Evolutionary conservation across 2,113 vertebrate species (phyloP).

Genomic region (Edolisoma coerulescens): DNA sequence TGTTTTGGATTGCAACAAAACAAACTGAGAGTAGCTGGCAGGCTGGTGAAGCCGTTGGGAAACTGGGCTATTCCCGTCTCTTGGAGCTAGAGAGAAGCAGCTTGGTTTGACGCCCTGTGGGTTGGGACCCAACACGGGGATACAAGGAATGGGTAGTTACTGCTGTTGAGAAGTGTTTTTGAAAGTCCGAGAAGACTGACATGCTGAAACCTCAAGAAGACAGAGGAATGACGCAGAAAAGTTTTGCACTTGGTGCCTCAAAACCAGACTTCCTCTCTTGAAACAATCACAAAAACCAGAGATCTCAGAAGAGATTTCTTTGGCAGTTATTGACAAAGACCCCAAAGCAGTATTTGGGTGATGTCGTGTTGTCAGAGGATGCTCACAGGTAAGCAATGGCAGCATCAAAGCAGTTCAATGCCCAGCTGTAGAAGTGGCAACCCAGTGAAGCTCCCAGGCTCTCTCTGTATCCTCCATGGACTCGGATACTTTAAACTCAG

Average conservation of each 20-base stretch:
- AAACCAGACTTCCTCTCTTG: neutral
- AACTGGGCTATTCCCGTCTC: conserved; percentile 33
- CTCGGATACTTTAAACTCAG: neutral
- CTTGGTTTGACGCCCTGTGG: neutral
- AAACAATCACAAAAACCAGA: neutral
- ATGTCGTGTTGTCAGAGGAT: neutral
- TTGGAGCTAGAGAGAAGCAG: neutral
- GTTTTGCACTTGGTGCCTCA: neutral
- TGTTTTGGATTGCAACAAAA: conserved; percentile 37
- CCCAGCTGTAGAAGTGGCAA: neutral
- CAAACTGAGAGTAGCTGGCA: conserved; percentile 25
- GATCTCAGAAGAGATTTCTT: neutral
- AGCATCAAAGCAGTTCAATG: neutral
- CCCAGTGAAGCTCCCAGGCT: neutral
- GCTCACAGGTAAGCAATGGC: neutral
- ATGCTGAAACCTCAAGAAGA: conserved; percentile 6
- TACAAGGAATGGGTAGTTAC: neutral
- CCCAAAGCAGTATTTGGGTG: neutral
- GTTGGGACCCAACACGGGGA: neutral
- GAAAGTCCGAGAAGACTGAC: neutral
- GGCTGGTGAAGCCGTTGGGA: neutral
- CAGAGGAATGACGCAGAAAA: neutral
- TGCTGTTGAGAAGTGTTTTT: neutral
- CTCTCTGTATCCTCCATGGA: neutral
- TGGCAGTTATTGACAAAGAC: neutral